Base-by-base conservation (phyloP, 1,140 invertebrate genomes). In the Bombus haemorrhoidalis region DNA sequence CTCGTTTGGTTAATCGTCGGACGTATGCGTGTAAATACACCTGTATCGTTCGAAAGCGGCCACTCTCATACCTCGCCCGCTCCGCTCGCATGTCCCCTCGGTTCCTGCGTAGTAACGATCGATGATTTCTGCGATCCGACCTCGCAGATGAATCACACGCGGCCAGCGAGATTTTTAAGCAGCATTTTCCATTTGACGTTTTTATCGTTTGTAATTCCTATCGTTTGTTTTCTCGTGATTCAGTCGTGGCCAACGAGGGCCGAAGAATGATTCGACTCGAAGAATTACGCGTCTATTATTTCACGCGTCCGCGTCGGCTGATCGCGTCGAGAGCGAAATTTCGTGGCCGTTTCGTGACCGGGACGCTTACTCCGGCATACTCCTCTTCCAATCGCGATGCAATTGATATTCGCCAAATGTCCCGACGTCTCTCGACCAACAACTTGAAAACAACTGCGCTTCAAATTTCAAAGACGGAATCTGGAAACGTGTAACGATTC, bases 1-100 rank as follows among this genome's bases (percentile, higher is more conserved):
- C 93, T 94, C 90, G 92, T 94, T 93, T 93, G 90, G 88, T 93
- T 92, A 88, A 92, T 91, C 88, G 86, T 88, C 89, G 89, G 89
- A 94, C 92, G 92, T 92, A 90, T 86, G 88, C 82, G 81, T 78
- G 76, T 89, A 89, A 76, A 85, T 85, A 85, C 83, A 85, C 83
- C 83, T 80, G 83, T 85, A 80, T 22, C 83, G 83, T 25, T 69
- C 47, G 74, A 57, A 69, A 59, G 32, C 68, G 66, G 18, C 47
- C 83, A 64, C 83, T 72, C 79, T 80, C 47, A 39, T 59, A 34
- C 74, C n/a, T 74, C 28, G 43, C 37, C 28, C 22, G 28, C 32
- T 6, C 28, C 78, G 43, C 39, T 62, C 57, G 77, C 76, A 43
- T 39, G 37, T 47, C 69, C 41, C 32, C 6, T 59, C 25, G 68